phyloP scores from a whole-genome alignment of 2,113 vertebrate species.

The Rutilus rutilus region DNA sequence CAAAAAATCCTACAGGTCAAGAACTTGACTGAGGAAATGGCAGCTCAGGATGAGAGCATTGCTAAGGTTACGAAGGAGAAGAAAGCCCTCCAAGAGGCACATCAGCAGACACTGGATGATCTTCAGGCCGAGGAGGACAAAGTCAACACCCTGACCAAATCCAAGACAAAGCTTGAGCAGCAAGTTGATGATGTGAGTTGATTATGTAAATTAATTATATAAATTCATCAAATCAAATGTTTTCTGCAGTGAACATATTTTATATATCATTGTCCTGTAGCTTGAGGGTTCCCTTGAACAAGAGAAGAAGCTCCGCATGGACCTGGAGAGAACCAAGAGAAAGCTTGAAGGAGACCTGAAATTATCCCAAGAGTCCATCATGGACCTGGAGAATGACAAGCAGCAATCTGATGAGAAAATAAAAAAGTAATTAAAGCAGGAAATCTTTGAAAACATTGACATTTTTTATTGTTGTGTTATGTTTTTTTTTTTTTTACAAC shows the following conservation, averaged over 20 bases:
- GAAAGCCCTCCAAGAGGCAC: slow-evolving; percentile 63
- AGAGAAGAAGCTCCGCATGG: slow-evolving; percentile 71
- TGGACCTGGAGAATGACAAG: slow-evolving; percentile 69
- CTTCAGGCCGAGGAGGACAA: slow-evolving; percentile 73
- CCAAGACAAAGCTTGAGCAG: slow-evolving; percentile 58
- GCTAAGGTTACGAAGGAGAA: slow-evolving; percentile 60
- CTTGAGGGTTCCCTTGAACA: slow-evolving; percentile 63
- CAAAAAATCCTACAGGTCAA: slow-evolving; percentile 26
- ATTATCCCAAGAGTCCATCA: slow-evolving; percentile 67
- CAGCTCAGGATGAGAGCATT: slow-evolving; percentile 48
- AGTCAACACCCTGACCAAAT: slow-evolving; percentile 58
- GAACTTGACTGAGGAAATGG: slow-evolving; percentile 54
- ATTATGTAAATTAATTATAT: background rate
- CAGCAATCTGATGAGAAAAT: slow-evolving; percentile 67
- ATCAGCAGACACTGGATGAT: slow-evolving; percentile 68
- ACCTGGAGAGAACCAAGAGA: slow-evolving; percentile 68
- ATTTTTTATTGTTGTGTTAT: background rate
- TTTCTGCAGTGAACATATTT: background rate
- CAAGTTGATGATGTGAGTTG: slow-evolving; percentile 57
- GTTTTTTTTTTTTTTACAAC: background rate
- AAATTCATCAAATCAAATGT: background rate
- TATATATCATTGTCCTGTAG: background rate
- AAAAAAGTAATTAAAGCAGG: slow-evolving; percentile 53
- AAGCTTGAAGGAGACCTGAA: slow-evolving; percentile 73
- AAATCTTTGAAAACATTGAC: background rate